phyloP scores from a whole-genome alignment of 2,888 invertebrate species.

The Lamellibrachia satsuma region DNA sequence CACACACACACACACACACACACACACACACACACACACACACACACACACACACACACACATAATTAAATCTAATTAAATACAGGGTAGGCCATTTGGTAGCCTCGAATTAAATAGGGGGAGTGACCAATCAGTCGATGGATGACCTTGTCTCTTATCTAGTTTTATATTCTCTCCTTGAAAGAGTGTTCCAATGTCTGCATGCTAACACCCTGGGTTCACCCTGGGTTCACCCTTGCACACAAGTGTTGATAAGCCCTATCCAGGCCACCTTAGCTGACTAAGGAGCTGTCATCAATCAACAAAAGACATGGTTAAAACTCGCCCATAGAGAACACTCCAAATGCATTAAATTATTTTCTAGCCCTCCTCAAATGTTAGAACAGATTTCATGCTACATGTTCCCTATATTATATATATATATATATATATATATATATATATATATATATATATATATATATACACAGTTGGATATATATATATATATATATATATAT shows the following conservation, averaged over 20 bases:
- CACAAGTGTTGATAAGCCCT: background rate
- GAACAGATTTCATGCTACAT: background rate
- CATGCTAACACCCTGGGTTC: background rate
- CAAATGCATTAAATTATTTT: background rate
- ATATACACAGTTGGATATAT: background rate
- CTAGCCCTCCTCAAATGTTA: background rate
- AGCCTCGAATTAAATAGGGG: background rate
- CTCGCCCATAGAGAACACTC: background rate
- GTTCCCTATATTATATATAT: background rate
- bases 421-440: background rate
- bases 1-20: no score
- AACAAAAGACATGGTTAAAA: background rate
- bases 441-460: background rate
- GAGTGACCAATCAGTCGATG: background rate
- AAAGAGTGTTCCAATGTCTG: background rate
- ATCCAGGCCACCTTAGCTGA: background rate
- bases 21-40: no score
- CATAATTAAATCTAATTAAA: no score
- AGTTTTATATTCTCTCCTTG: background rate
- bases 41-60: no score
- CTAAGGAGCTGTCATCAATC: background rate
- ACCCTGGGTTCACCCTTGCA: background rate
- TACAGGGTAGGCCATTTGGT: no score
- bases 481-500: background rate
- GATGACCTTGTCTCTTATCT: conserved; percentile 6